A percentile compares a stretch with the other conserved stretches of the same genome.
Conservation (phyloP, 1,140 invertebrate genomes). For the Samia ricini region DNA sequence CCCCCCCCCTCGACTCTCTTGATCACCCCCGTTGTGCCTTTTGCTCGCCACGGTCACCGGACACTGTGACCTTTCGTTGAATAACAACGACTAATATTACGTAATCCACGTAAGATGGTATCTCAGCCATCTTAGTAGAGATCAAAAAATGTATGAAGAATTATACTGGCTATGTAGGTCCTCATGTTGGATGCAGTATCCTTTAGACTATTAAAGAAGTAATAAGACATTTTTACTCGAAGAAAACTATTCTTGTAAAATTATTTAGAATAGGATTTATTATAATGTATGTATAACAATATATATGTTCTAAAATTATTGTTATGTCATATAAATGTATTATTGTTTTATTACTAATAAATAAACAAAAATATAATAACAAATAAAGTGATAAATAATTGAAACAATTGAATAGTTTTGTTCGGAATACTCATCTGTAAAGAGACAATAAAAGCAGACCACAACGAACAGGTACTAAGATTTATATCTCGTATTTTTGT, state of each 20-base stretch:
- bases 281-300: no score
- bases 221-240: no score
- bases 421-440: neutral
- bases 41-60: constrained; percentile 63
- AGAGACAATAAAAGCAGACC: neutral
- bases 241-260: no score
- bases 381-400: no score
- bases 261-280: no score
- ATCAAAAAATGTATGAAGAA: neutral
- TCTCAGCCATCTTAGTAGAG: constrained; percentile 5
- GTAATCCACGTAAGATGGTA: constrained; percentile 48
- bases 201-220: no score
- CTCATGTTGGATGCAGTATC: no score
- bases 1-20: constrained; percentile 10
- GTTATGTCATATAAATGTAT: no score
- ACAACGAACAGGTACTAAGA: neutral
- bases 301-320: no score
- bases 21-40: constrained; percentile 24
- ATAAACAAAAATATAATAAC: no score
- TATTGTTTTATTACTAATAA: no score
- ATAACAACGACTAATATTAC: constrained; percentile 46
- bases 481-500: neutral
- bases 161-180: no score
- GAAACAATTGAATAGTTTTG: neutral
- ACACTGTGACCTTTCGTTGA: constrained; percentile 64